Percentiles rank a stretch among this genome's conserved stretches.
Evolutionary conservation across 2,113 vertebrate genomes (phyloP).

Genomic region (Microcebus griseorufus): DNA sequence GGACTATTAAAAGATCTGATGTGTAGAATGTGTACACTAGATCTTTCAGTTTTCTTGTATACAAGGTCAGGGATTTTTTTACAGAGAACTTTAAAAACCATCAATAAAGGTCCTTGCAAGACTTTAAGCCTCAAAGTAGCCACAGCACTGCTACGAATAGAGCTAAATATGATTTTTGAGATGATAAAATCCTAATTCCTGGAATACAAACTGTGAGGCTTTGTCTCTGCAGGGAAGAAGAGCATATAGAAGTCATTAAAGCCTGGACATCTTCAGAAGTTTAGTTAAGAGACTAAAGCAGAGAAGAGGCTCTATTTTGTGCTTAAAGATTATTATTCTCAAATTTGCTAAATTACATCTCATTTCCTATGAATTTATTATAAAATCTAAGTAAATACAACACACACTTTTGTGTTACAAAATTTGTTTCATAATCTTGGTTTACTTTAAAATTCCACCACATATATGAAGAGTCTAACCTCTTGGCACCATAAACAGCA

Average conservation of each 20-base stretch:
- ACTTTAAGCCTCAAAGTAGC: not conserved
- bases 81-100: not conserved
- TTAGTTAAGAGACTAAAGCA: not conserved
- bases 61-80: not conserved
- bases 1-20: not conserved
- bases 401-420: not conserved
- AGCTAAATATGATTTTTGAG: not conserved
- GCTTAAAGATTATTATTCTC: not conserved
- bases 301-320: not conserved
- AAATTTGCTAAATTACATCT: not conserved
- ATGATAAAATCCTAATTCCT: not conserved
- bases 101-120: not conserved
- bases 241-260: not conserved
- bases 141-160: not conserved
- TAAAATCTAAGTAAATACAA: not conserved
- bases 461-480: not conserved
- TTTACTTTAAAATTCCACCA: not conserved
- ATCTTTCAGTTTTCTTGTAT: not conserved
- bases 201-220: not conserved
- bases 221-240: not conserved
- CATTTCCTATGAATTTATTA: not conserved
- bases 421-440: not conserved
- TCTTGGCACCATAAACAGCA: not conserved
- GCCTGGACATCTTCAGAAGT: not conserved
- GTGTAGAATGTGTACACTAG: not conserved